Base-by-base conservation (phyloP, 2,888 invertebrate species). In the Steromphala cineraria region DNA sequence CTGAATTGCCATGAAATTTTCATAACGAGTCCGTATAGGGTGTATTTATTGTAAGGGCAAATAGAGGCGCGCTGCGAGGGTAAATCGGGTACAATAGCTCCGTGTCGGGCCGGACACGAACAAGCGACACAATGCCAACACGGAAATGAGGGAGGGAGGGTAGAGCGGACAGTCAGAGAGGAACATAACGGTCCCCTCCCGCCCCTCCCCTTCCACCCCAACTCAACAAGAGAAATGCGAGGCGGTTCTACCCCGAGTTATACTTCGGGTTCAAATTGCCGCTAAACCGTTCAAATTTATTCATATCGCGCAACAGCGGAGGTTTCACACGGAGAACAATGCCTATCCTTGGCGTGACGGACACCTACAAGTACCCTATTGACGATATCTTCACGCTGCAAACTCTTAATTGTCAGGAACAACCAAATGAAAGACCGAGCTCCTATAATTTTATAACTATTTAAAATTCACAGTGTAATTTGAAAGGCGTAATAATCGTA, bases 401-500 rank as follows among this genome's bases (percentile, higher is more conserved):
- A 40, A 40, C 19, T 40, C 40, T 5, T 71, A 36, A 71, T 71
- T 71, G 71, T 40, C 17, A 71, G 36, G 71, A 71, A 71, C 71
- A n/a, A 71, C 71, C 40, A 71, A 71, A 71, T 71, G 71, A 71
- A 71, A 71, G 28, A 15, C 40, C 36, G 31, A 71, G 36, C 40
- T 36, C 71, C 19, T 40, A 19, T 62, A 28, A 71, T 36, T 36
- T 71, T 2, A 15, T 15, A 36, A 36, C 31, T 40, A 31, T 40
- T 71, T 31, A 71, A 71, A 71, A 71, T 71, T 71, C 71, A 71
- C 28, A 71, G 71, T 19, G 71, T 40, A 19, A 40, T 71, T 71
- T 36, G 15, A 36, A 17, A 15, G 31, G 31, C n/a, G 71, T 71
- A 31, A 71, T 71, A 71, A 17, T 71, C 36, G 71, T 79, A 71